Conservation (phyloP, 2,797 vertebrate species). For the Peromyscus aztecus region DNA sequence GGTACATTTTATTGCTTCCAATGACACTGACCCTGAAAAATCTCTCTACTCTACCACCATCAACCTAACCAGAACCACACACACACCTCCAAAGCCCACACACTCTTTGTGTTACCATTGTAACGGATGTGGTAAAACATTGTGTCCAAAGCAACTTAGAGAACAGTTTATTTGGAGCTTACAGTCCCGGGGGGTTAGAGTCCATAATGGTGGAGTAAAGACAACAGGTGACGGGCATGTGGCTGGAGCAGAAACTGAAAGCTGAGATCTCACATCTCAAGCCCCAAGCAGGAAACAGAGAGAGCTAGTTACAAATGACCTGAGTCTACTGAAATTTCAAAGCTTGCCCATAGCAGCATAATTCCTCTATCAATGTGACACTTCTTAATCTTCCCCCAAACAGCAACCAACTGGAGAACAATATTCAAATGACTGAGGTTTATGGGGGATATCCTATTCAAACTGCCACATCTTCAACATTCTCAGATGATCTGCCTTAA, state of each 20-base stretch:
- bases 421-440: too few species aligned
- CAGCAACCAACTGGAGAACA: background rate
- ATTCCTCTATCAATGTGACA: background rate
- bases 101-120: background rate
- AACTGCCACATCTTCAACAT: background rate
- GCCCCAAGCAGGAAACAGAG: background rate
- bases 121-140: too few species aligned
- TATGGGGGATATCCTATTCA: background rate
- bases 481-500: too few species aligned
- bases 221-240: background rate
- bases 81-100: background rate
- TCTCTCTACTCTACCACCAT: background rate
- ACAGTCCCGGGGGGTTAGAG: background rate
- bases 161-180: background rate
- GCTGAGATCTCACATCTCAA: background rate
- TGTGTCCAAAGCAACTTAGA: background rate
- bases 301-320: background rate
- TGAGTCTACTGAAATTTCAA: too few species aligned
- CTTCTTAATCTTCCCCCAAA: background rate
- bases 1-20: background rate
- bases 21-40: background rate
- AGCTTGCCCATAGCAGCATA: background rate
- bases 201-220: background rate
- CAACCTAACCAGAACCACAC: background rate
- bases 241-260: background rate